Conservation (phyloP, 2,888 invertebrate species). For the Coleophora deauratella region DNA sequence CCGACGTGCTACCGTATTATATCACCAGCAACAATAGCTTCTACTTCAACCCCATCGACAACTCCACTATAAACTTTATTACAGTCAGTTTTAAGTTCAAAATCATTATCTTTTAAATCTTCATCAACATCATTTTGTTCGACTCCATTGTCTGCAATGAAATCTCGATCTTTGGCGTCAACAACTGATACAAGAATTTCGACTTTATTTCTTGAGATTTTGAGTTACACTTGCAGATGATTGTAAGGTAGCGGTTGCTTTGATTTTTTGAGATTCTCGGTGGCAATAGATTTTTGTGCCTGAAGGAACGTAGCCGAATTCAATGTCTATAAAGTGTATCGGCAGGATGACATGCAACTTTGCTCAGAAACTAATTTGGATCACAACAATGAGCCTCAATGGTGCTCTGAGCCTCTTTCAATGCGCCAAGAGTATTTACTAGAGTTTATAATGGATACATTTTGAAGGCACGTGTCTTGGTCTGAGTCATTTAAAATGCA, state of each 20-base stretch:
- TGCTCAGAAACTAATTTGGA: constrained; percentile 70
- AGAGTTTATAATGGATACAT: constrained; percentile 33
- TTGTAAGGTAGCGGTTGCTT: constrained; percentile 29
- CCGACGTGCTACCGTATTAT: constrained; percentile 70
- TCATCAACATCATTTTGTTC: constrained; percentile 17
- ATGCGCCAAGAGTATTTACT: constrained; percentile 48
- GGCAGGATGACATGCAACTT: constrained; percentile 65
- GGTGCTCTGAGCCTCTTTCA: constrained; percentile 62
- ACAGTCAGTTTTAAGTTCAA: constrained; percentile 17
- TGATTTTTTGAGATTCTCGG: constrained; percentile 43
- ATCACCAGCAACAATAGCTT: constrained; percentile 19
- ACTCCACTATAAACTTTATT: constrained; percentile 33
- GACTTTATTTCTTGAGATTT: constrained; percentile 43
- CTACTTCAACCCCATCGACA: constrained; percentile 18
- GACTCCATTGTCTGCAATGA: constrained; percentile 26
- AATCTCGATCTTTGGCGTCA: constrained; percentile 38
- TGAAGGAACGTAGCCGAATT: constrained; percentile 60
- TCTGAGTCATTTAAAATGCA: constrained; percentile 2
- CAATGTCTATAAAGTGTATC: constrained; percentile 69
- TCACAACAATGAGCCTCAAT: constrained; percentile 69
- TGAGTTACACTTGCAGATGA: constrained; percentile 38
- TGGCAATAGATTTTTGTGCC: constrained; percentile 47
- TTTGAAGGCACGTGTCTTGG: constrained; percentile 49
- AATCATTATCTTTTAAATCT: constrained; percentile 14
- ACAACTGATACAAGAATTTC: constrained; percentile 42